Evolutionary conservation across 2,797 vertebrate genomes (phyloP), one percentile per base, ranked within the genome.

Genomic region (Oceanodroma leucorhoa): DNA sequence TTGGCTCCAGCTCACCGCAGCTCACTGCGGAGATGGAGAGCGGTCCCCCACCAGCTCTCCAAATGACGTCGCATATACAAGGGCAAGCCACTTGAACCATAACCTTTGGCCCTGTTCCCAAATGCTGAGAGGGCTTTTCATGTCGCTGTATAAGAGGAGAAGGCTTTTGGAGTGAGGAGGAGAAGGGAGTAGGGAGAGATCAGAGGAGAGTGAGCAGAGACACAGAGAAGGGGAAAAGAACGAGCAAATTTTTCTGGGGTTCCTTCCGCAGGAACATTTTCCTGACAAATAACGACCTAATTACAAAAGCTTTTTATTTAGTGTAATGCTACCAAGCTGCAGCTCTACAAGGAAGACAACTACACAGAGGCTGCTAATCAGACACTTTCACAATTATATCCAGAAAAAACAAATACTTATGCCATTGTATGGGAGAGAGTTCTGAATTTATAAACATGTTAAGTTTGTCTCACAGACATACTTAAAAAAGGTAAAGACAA

Each of bases 91-190:
- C 90, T 94, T 84, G 77, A 94, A 89, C 65, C 50, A 23, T 41
- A 62, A 41, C 57, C 55, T 71, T 36, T 95, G 92, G 81, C 38
- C 3, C 15, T 26, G 23, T 54, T 94, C 91, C 83, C 89, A 89
- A 43, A 48, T 10, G 15, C 65, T 76, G 11, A 84, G 75, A 92
- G 70, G 41, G n/a, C 22, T 91, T 84, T 90, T 82, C 26, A 43
- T 41, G 22, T 48, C 26, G 24, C 43, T 89, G 51, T 62, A 0
- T 58, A 40, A 84, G 32, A 78, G 45, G 9, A 89, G 29, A 91
- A 50, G 24, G 19, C 23, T 54, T 83, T 89, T 41, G 2, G 1
- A 83, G 51, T 19, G 41, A 55, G n/a, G 40, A 70, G 6, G 6
- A 55, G 43, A 89, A 80, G 41, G 61, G 21, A 83, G 23, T 3